These are phyloP conservation scores for Mormyrus hasselquistii DNA, from an alignment of 2,797 vertebrate genomes.

Conservation along the genomic window DNA sequence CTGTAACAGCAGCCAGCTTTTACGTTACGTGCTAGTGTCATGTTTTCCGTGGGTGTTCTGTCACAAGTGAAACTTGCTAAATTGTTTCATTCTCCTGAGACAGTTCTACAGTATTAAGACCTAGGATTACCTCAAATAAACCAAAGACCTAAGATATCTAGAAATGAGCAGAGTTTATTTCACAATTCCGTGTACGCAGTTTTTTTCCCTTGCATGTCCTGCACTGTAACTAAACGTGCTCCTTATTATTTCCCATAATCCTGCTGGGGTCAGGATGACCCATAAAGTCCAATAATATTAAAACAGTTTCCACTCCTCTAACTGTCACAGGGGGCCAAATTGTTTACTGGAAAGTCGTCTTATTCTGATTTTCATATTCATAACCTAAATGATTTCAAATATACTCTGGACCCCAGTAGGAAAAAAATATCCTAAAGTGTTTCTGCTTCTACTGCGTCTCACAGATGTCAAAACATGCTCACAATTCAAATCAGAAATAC, in stretches of 20 bases:
- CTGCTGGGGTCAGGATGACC: neutral
- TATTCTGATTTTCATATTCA: neutral
- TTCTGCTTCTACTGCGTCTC: neutral
- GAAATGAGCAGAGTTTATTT: constrained; percentile 31
- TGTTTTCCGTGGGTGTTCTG: constrained; percentile 29
- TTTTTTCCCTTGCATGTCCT: neutral
- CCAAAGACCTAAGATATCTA: constrained; percentile 11
- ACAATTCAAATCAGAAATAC: neutral
- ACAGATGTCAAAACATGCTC: neutral
- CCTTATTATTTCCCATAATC: neutral
- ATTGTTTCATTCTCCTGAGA: constrained; percentile 47
- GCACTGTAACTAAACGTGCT: neutral
- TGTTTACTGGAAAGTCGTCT: neutral
- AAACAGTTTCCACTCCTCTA: neutral
- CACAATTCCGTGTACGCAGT: neutral
- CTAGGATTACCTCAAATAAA: constrained; percentile 45
- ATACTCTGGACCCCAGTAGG: neutral
- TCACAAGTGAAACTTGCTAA: constrained; percentile 28
- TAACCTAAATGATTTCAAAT: neutral
- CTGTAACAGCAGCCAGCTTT: constrained; percentile 41
- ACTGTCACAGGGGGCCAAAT: neutral
- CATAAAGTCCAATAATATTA: neutral
- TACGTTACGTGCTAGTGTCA: constrained; percentile 41
- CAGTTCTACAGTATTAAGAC: constrained; percentile 45
- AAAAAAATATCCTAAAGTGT: neutral